Percentiles rank a stretch among this genome's conserved stretches.
These are phyloP conservation scores for Eupithecia subumbrata DNA, from an alignment of 2,888 invertebrate species.

Conservation along the genomic window DNA sequence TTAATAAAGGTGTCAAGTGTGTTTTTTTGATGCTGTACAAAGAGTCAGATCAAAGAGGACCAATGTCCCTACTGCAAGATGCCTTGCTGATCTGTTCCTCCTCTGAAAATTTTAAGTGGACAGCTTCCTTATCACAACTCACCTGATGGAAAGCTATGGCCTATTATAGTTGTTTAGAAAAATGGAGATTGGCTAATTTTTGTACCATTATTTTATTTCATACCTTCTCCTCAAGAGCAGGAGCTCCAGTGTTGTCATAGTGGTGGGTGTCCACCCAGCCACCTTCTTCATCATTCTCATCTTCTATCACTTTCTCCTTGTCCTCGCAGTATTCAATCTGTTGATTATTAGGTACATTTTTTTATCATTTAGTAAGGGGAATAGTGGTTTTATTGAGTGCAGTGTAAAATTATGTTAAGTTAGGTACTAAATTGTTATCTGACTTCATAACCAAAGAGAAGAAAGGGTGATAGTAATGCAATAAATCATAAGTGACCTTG, in stretches of 20 bases:
- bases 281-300: slow-evolving; percentile 92
- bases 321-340: slow-evolving; percentile 96
- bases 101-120: neutral
- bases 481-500: neutral
- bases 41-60: too few relatives aligned
- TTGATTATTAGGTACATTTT: neutral
- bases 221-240: slow-evolving; percentile 89
- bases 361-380: neutral
- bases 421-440: neutral
- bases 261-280: slow-evolving; percentile 99
- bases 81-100: neutral
- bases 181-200: neutral
- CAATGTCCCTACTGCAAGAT: neutral
- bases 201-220: neutral
- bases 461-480: neutral
- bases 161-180: neutral
- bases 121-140: neutral
- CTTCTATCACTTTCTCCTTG: slow-evolving; percentile 95
- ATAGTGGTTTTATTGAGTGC: neutral
- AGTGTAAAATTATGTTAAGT: neutral
- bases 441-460: neutral
- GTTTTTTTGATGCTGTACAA: too few relatives aligned
- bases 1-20: neutral
- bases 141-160: neutral
- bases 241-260: slow-evolving; percentile 86